Evolutionary conservation across 2,113 vertebrate species (phyloP), one percentile per base, ranked within the genome.

Genomic region (Isichthys henryi): DNA sequence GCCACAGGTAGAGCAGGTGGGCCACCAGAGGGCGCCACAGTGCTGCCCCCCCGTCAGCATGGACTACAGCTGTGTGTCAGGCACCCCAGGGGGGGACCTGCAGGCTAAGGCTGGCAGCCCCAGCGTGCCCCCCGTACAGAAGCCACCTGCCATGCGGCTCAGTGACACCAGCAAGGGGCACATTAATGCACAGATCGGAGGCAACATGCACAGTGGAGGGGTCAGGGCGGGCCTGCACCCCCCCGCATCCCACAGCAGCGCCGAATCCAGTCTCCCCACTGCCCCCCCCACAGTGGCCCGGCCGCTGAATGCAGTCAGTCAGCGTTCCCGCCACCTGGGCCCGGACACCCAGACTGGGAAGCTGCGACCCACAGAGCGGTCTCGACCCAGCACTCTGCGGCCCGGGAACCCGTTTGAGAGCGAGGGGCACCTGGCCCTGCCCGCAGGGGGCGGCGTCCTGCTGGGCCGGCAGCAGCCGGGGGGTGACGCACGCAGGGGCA

Each of bases 101-200:
- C 98, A 98, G 88, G 97, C 96, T 91, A 97, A 98, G 93, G 96
- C 97, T 82, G 97, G 97, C 39, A 99, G 98, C 91, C 98, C 98
- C 27, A 98, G 96, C 89, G 95, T 97, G 90, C 96, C 97, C 31
- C 96, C 97, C 66, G 93, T 95, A 15, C 98, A 99, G 94, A 99
- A 99, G 92, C 95, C 97, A 66, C 95, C 97, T 3, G 90, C 95
- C 49, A 97, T 99, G 96, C 96, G 97, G 88, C 96, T 97, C 66
- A 95, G 96, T 0, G 98, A 99, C 1, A 96, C 96, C 90, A 96
- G 96, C 88, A 99, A 99, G 93, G 96, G 96, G 91, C 98, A 98
- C 90, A 95, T 99, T 94, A 97, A 96, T 31, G 95, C 97, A 7
- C 97, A 98, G 10, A 97, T 96, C 90, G 96, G 97, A 88, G 95